Evolutionary conservation across 2,113 vertebrate genomes (phyloP).

Genomic region (Phyllopteryx taeniolatus): DNA sequence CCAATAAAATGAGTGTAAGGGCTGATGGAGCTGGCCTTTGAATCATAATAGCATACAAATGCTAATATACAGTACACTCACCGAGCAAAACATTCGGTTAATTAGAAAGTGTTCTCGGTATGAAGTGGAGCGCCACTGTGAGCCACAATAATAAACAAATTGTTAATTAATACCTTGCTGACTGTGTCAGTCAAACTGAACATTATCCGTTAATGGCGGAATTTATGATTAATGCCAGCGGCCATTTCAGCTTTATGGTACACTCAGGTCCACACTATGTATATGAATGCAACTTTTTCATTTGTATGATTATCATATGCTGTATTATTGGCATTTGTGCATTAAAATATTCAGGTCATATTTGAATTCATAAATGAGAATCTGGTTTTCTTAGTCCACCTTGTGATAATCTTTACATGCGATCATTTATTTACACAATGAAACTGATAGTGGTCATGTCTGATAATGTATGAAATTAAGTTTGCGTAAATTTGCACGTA

Average conservation of each 20-base stretch:
- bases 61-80: constrained; percentile 3
- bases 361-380: not conserved
- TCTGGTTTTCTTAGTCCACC: not conserved
- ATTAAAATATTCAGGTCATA: not conserved
- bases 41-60: not conserved
- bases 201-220: not conserved
- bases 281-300: not conserved
- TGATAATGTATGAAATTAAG: constrained; percentile 36
- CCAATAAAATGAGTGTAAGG: constrained; percentile 13
- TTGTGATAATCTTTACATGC: constrained; percentile 12
- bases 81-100: not conserved
- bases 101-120: not conserved
- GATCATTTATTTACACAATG: constrained; percentile 22
- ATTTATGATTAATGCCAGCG: not conserved
- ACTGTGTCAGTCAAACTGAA: not conserved
- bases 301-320: not conserved
- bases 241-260: not conserved
- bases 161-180: not conserved
- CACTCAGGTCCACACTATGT: not conserved
- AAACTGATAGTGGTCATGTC: constrained; percentile 48
- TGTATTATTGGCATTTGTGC: not conserved
- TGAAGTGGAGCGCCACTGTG: not conserved
- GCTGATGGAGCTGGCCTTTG: not conserved
- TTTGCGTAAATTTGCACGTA: constrained; percentile 18
- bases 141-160: not conserved